Conservation (phyloP, 2,113 vertebrate species). For the Vombatus ursinus region DNA sequence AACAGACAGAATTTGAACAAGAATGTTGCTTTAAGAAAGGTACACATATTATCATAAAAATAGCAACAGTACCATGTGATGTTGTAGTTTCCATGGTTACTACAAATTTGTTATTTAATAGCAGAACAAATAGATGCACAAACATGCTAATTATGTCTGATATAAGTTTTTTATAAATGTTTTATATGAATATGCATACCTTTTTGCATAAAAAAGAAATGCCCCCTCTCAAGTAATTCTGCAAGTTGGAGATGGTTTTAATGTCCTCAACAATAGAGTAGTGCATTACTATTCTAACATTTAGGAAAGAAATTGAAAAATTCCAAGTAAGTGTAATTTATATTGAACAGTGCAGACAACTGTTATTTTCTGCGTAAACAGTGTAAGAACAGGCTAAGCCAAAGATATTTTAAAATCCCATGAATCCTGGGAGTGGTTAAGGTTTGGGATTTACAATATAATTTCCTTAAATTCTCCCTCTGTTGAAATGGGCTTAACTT, state of each 20-base stretch:
- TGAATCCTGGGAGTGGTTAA: conserved; percentile 14
- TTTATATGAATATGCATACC: conserved; percentile 88
- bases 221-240: conserved; percentile 81
- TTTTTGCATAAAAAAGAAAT: conserved; percentile 85
- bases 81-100: conserved; percentile 89
- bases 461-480: conserved; percentile 47
- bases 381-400: conserved; percentile 56
- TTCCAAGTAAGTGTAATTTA: conserved; percentile 66
- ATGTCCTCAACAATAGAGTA: conserved; percentile 66
- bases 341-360: conserved; percentile 55
- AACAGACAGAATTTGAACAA: conserved; percentile 78
- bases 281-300: conserved; percentile 66
- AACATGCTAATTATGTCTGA: conserved; percentile 91
- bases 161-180: conserved; percentile 86
- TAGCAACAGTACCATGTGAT: conserved; percentile 87
- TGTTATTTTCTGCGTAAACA: conserved; percentile 63
- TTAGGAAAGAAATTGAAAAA: conserved; percentile 59
- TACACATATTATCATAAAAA: conserved; percentile 88
- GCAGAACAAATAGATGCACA: conserved; percentile 91
- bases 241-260: conserved; percentile 78
- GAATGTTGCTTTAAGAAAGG: conserved; percentile 88
- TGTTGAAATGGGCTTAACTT: conserved; percentile 40
- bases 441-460: conserved; percentile 14
- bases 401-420: conserved; percentile 46
- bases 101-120: conserved; percentile 91